Base-by-base conservation (phyloP, 2,888 invertebrate species). In the Abscondita cerata region DNA sequence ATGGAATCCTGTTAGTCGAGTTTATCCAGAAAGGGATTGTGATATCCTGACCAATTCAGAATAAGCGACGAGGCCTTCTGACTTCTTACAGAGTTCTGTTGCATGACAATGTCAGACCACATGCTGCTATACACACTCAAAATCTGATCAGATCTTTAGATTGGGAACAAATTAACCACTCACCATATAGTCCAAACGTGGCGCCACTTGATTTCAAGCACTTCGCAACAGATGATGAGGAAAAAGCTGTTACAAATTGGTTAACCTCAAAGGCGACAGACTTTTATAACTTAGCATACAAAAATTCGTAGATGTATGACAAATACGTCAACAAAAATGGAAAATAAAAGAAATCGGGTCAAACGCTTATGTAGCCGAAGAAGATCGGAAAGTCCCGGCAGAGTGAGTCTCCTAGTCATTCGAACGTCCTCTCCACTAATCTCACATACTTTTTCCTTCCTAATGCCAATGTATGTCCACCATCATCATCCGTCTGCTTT, bases 1-100 rank as follows among this genome's bases (percentile, higher is more conserved):
- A 50, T n/a, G 50, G 12, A 3, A 13, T 33, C 34, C 15, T 33
- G 16, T 34, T 33, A 15, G 16, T 50, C 13, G 34, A 33, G 12
- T 33, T 33, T 16, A 19, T 48, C 20, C 48, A 19, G n/a, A 12
- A 18, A 18, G 46, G 46, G 13, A 47, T 20, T 47, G 20, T 12
- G 3, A 5, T 25, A 47, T 12, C 31, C 47, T 20, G 11, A 47
- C 31, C 25, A 19, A 50, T 50, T 2, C 31, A 33, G 20, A 50
- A 50, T 19, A 50, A 50, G 15, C 50, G 13, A 19, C 50, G 12
- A 33, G 50, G 50, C 2, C 34, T 50, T 31, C 16, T 50, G 33
- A 16, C 25, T 9, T 34, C 33, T 18, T 8, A 15, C 1, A 2
- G 13, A 1, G 6, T 50, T 9, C 13, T 36, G 36, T 11, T 36